Conservation (phyloP, 2,797 vertebrate species). For the Pogonophryne albipinna region DNA sequence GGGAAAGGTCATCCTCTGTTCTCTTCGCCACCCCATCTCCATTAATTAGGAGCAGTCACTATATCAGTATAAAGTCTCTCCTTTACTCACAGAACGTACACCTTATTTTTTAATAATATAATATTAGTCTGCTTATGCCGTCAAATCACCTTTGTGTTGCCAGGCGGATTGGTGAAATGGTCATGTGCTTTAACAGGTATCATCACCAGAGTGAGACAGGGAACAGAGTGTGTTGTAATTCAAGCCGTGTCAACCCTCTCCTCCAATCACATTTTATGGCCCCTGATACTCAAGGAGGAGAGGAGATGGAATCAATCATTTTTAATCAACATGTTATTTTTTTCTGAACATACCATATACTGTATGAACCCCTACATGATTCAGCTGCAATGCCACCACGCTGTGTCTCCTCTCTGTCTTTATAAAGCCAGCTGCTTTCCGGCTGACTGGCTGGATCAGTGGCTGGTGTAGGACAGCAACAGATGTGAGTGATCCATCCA, state of each 20-base stretch:
- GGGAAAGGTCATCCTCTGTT: constrained; percentile 18
- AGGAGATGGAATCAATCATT: constrained; percentile 7
- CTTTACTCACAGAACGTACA: not conserved
- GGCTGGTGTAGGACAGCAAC: constrained; percentile 58
- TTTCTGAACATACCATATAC: constrained; percentile 4
- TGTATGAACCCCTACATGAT: constrained; percentile 14
- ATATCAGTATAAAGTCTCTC: not conserved
- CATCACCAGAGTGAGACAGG: constrained; percentile 10
- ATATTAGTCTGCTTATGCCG: not conserved
- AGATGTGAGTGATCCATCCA: constrained; percentile 70
- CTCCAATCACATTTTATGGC: constrained; percentile 34
- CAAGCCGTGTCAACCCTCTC: constrained; percentile 30
- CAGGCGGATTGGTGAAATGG: constrained; percentile 16
- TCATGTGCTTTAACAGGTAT: constrained; percentile 40
- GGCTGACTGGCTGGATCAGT: constrained; percentile 67
- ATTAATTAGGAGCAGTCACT: constrained; percentile 8
- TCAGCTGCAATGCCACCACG: constrained; percentile 1
- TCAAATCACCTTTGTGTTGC: constrained; percentile 10
- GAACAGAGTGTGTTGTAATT: constrained; percentile 27
- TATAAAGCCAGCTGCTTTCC: constrained; percentile 53
- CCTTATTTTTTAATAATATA: constrained; percentile 2
- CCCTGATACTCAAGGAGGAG: constrained; percentile 1
- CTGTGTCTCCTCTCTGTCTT: constrained; percentile 25
- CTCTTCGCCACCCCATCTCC: not conserved
- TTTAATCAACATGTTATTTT: constrained; percentile 14